These are phyloP conservation scores for Myxocyprinus asiaticus DNA, from an alignment of 2,113 vertebrate genomes.

Conservation along the genomic window DNA sequence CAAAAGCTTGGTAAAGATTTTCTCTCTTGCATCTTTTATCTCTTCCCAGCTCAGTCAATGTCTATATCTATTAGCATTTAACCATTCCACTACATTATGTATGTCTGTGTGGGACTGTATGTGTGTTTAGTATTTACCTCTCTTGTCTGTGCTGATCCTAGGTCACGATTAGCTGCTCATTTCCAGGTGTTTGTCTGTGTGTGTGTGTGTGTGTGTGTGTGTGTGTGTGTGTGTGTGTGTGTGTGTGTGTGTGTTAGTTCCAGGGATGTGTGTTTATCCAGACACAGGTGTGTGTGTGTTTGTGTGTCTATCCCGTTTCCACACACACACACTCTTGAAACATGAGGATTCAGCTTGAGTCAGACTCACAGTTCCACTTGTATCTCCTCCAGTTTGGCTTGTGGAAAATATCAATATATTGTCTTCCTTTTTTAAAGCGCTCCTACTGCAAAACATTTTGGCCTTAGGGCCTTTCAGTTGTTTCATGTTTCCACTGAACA, in stretches of 20 bases:
- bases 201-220: background rate
- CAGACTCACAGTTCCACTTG: background rate
- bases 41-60: background rate
- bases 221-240: background rate
- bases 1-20: slow-evolving; percentile 30
- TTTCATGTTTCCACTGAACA: slow-evolving; percentile 12
- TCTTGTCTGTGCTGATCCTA: slow-evolving; percentile 50
- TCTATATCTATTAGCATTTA: slow-evolving; percentile 13
- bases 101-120: background rate
- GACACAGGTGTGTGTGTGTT: background rate
- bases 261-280: slow-evolving; percentile 23
- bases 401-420: slow-evolving; percentile 9
- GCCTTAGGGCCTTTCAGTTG: slow-evolving; percentile 36
- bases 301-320: slow-evolving; percentile 8
- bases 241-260: slow-evolving; percentile 3
- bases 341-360: slow-evolving; percentile 8
- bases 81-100: background rate
- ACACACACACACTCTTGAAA: slow-evolving; percentile 5
- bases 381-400: slow-evolving; percentile 22
- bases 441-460: slow-evolving; percentile 25
- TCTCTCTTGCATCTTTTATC: background rate
- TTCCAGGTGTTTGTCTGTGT: slow-evolving; percentile 26
- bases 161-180: slow-evolving; percentile 49
- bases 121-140: slow-evolving; percentile 44
- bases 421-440: slow-evolving; percentile 41